These are phyloP conservation scores for Luidia sarsii DNA, from an alignment of 53 echinoderm and acorn worm species.

Conservation along the genomic window DNA sequence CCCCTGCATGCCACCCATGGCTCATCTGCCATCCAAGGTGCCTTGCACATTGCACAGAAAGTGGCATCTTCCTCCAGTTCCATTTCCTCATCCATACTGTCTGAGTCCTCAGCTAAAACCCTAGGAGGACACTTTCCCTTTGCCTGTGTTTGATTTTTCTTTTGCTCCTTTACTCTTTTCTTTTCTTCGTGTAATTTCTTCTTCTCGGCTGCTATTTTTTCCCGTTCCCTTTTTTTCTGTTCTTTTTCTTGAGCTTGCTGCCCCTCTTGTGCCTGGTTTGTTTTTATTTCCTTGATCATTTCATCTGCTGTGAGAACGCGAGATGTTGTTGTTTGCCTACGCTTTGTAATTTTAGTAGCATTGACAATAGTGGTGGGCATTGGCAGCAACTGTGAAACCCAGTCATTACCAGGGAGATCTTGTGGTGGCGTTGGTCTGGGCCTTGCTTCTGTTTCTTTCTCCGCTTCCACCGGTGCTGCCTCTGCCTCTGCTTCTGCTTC, in stretches of 20 bases:
- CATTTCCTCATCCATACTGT: constrained; percentile 6
- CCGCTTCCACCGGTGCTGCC: neutral
- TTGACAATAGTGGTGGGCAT: constrained; percentile 13
- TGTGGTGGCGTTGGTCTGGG: neutral
- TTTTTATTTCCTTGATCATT: constrained; percentile 15
- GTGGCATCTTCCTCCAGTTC: constrained; percentile 4
- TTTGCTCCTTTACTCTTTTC: constrained; percentile 1
- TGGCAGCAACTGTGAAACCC: constrained; percentile 1
- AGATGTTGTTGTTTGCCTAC: constrained; percentile 33
- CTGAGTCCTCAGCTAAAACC: neutral
- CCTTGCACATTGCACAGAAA: constrained; percentile 24
- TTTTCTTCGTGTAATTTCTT: constrained; percentile 5
- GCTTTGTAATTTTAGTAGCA: neutral
- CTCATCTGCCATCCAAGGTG: constrained; percentile 38
- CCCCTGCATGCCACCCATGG: constrained; percentile 43
- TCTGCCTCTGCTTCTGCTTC: neutral
- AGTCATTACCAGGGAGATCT: neutral
- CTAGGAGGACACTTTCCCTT: constrained; percentile 12
- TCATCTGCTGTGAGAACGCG: constrained; percentile 11
- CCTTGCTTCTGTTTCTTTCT: neutral
- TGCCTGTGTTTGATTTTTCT: constrained; percentile 14
- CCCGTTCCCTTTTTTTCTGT: constrained; percentile 13
- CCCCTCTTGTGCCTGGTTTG: constrained; percentile 18
- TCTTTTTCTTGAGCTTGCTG: no score
- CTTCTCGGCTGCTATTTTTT: constrained; percentile 21